Conservation (phyloP, 2,888 invertebrate genomes). For the Xestia sexstrigata region DNA sequence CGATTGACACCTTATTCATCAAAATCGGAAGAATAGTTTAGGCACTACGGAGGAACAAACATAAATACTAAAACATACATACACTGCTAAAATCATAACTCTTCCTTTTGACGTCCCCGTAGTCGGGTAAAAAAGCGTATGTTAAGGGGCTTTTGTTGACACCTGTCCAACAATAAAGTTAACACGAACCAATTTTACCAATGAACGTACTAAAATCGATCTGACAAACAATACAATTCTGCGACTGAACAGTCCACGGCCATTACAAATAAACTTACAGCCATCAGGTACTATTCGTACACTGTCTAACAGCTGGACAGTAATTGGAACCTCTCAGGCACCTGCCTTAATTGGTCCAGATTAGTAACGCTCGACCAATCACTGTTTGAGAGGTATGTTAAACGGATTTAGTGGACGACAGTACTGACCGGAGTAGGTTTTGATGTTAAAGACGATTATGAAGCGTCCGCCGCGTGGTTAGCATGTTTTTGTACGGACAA, state of each 20-base stretch:
- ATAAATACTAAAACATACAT: too few relatives aligned
- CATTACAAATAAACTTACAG: constrained; percentile 5
- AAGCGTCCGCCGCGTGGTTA: too few relatives aligned
- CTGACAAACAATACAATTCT: background rate
- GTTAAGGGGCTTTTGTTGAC: background rate
- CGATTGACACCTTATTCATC: too few relatives aligned
- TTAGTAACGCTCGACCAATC: constrained; percentile 38
- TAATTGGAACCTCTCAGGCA: constrained; percentile 45
- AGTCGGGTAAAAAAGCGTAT: too few relatives aligned
- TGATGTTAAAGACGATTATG: background rate
- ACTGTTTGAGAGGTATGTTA: constrained; percentile 5
- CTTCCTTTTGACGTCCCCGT: too few relatives aligned
- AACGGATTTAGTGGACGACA: background rate
- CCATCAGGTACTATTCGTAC: background rate
- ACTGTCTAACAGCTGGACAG: constrained; percentile 24
- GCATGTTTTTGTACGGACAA: too few relatives aligned
- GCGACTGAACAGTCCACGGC: background rate
- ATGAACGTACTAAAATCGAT: background rate
- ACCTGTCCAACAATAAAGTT: background rate
- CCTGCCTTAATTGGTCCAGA: constrained; percentile 40
- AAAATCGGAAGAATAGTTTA: too few relatives aligned
- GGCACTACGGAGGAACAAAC: too few relatives aligned
- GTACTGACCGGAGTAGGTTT: background rate
- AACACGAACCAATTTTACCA: background rate
- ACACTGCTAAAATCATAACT: too few relatives aligned